Evolutionary conservation across 2,888 invertebrate species (phyloP), one percentile per base, ranked within the genome.

Genomic region (Deroplatys truncata): DNA sequence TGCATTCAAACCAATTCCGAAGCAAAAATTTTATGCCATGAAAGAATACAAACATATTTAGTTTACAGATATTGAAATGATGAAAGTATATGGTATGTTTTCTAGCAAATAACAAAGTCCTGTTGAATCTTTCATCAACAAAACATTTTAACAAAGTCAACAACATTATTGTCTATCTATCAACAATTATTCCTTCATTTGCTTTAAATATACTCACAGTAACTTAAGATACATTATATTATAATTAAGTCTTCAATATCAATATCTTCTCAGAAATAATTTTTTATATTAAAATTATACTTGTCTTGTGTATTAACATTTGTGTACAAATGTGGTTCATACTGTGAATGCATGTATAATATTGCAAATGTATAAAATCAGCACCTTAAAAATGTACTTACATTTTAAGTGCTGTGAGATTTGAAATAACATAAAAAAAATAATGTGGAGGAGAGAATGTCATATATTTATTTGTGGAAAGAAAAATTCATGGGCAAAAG

Each of bases 141-240:
- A 85, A 89, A 88, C 29, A 72, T 84, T 13, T 83, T 72, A 88
- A 88, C 84, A 88, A 89, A 88, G 31, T 89, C 88, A 90, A 88
- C 90, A 90, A 90, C 28, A 90, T 90, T 90, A 90, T 90, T 90
- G 90, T 90, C 90, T 90, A 90, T 82, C 90, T 88, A 88, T 90
- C 88, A 90, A 90, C 90, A 90, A 88, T 88, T 88, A 85, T 88
- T 84, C 89, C 85, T 28, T 82, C 83, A 87, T 83, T 87, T 43
- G 43, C 31, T 29, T 83, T 87, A 87, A 87, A 87, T 87, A 87
- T 87, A 35, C 35, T 82, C 83, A 87, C 83, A 83, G 28, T 83
- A 87, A 87, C 87, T 87, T 20, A 72, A 25, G 56, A 72, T 72
- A 72, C 56, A 72, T 72, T 72, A 72, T 72, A 72, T 72, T 72